A percentile compares a stretch with the other conserved stretches of the same genome.
phyloP scores from a whole-genome alignment of 2,888 invertebrate species.

The Eristalis arbustorum region DNA sequence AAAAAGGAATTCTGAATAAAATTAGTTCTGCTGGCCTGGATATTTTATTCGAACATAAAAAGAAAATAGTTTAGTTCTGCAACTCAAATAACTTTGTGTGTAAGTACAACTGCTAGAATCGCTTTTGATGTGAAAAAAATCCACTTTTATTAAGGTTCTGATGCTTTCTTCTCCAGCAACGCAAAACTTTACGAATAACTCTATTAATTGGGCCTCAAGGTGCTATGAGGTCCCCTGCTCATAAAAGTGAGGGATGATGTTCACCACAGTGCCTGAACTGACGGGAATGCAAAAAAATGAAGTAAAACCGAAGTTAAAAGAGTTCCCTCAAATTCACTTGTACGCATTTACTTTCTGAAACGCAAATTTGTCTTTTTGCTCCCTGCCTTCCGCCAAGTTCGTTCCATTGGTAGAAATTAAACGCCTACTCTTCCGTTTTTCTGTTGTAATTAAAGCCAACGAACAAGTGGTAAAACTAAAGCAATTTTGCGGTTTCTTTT shows the following conservation, averaged over 20 bases:
- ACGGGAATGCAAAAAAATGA: not conserved
- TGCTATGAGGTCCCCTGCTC: slow-evolving; percentile 35
- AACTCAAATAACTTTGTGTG: not conserved
- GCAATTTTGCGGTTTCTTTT: slow-evolving; percentile 49
- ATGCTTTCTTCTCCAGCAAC: not conserved
- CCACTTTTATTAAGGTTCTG: not conserved
- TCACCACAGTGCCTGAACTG: not conserved
- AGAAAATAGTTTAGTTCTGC: not conserved
- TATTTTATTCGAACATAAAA: not conserved
- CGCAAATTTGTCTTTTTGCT: slow-evolving; percentile 23
- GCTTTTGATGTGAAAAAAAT: not conserved
- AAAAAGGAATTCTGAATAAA: not conserved
- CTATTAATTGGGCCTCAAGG: slow-evolving; percentile 51
- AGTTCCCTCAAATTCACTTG: slow-evolving; percentile 2
- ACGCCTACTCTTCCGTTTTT: slow-evolving; percentile 36
- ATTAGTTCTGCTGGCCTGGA: not conserved
- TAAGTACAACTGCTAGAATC: not conserved
- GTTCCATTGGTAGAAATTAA: slow-evolving; percentile 13
- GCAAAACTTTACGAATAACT: slow-evolving; percentile 50
- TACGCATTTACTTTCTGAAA: slow-evolving; percentile 21
- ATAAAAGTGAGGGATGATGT: slow-evolving; percentile 4
- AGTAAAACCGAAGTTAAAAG: slow-evolving; percentile 16
- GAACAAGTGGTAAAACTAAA: slow-evolving; percentile 17
- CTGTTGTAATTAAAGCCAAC: slow-evolving; percentile 31
- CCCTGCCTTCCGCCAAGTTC: not conserved